Evolutionary conservation across 23 tunicate genomes (phyloP), one percentile per base, ranked within the genome.

Genomic region (Styela clava): DNA sequence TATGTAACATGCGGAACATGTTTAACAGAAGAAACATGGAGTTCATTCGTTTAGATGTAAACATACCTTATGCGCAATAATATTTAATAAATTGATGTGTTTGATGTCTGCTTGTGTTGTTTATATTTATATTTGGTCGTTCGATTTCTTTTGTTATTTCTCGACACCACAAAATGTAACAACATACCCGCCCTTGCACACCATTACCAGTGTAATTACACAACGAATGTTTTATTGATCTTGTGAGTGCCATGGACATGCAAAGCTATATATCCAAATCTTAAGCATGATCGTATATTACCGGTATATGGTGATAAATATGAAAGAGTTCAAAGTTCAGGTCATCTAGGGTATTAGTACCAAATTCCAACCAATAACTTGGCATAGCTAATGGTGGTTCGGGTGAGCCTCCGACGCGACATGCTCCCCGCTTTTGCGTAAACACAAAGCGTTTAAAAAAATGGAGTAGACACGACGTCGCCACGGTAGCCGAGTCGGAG

Each of bases 391-490:
- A 71, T 71, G 77, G 77, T 28, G 31, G 30, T 28, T 33, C 34
- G 37, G 34, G 34, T 22, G 35, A 71, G 35, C 3, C 35, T 3
- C 20, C 5, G 77, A 32, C 77, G 35, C 77, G 77, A 30, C 77
- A 30, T 28, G 35, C 77, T 71, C 35, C 29, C 34, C 34, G 77
- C 77, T 18, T 71, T 34, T 71, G 77, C 77, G 24, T 32, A 71
- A 71, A 71, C 77, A 71, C 77, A 71, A 71, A 71, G 77, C 24
- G 20, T 35, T 71, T 30, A 16, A 18, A 18, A 21, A 71, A 26
- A 24, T 65, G 35, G 24, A 28, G 77, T 32, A 71, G 77, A 71
- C 77, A 19, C 16, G 35, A n/a, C 37, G 77, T 71, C 77, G 77
- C 77, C 77, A 30, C 35, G 24, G 77, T 71, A 33, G 77, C 77